These are phyloP conservation scores for Malurus cyaneus DNA, from an alignment of 2,113 vertebrate genomes.

Conservation along the genomic window DNA sequence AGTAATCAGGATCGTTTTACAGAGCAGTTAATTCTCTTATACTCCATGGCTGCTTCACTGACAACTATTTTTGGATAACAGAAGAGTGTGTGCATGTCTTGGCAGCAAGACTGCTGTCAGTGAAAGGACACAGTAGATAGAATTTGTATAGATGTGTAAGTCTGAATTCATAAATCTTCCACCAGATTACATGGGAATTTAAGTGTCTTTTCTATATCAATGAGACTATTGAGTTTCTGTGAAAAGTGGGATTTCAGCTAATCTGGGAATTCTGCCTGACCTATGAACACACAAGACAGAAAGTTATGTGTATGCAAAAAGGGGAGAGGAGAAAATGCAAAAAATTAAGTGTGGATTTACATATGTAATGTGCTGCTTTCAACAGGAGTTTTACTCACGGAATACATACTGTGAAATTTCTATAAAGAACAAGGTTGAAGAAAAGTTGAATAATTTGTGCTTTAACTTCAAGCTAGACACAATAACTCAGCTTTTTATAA, in stretches of 20 bases:
- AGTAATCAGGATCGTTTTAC: background rate
- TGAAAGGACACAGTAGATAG: background rate
- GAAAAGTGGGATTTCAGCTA: background rate
- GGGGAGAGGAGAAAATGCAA: background rate
- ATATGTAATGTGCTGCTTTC: background rate
- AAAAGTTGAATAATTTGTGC: background rate
- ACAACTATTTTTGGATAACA: background rate
- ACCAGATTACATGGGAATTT: background rate
- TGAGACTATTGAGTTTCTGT: background rate
- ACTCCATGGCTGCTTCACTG: background rate
- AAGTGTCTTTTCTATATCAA: background rate
- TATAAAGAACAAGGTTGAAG: background rate
- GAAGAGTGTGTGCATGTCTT: background rate
- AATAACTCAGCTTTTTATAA: background rate
- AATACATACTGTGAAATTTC: background rate
- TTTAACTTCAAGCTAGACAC: background rate
- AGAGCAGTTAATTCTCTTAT: constrained; percentile 3
- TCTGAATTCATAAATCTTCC: background rate
- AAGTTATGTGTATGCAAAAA: background rate
- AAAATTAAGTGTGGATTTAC: background rate
- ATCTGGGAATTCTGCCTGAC: background rate
- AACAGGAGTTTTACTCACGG: background rate
- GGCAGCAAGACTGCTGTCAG: background rate
- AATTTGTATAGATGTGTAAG: background rate
- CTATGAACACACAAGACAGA: background rate